Conservation (phyloP, 2,797 vertebrate genomes). For the Spinus pinus region DNA sequence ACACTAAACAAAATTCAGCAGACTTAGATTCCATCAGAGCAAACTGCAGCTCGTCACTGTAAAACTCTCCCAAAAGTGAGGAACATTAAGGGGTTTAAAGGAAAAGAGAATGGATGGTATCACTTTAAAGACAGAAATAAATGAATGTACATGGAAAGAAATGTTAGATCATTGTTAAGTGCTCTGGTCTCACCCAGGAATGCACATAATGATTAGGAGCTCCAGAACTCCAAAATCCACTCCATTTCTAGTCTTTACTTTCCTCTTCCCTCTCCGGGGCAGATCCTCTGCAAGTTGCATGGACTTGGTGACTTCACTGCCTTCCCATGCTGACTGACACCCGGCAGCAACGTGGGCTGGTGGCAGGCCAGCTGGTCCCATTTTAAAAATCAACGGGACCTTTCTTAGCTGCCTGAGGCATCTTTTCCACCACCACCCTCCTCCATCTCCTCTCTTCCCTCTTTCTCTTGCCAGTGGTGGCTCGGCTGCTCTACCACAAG, state of each 20-base stretch:
- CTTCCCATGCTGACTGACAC: neutral
- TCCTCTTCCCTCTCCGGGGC: neutral
- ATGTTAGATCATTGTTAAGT: neutral
- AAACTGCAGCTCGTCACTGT: neutral
- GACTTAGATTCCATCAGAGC: neutral
- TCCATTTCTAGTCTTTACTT: neutral
- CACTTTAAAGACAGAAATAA: neutral
- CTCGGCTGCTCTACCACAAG: neutral
- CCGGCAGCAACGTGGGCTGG: neutral
- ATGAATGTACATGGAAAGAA: neutral
- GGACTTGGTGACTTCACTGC: neutral
- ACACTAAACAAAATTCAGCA: neutral
- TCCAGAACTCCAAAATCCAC: neutral
- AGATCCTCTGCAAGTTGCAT: neutral
- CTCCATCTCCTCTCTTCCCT: neutral
- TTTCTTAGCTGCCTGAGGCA: conserved; percentile 36
- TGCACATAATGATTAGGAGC: accelerated
- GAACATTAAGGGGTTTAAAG: neutral
- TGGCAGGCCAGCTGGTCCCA: neutral
- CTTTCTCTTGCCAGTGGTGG: neutral
- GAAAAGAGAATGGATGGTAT: neutral
- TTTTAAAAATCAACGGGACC: conserved; percentile 15
- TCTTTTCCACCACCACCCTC: conserved; percentile 4
- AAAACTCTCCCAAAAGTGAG: neutral
- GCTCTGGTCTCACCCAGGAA: neutral